Evolutionary conservation across 92 coral and sea anemone species (phyloP), one percentile per base, ranked within the genome.

Genomic region (Metridium senile): DNA sequence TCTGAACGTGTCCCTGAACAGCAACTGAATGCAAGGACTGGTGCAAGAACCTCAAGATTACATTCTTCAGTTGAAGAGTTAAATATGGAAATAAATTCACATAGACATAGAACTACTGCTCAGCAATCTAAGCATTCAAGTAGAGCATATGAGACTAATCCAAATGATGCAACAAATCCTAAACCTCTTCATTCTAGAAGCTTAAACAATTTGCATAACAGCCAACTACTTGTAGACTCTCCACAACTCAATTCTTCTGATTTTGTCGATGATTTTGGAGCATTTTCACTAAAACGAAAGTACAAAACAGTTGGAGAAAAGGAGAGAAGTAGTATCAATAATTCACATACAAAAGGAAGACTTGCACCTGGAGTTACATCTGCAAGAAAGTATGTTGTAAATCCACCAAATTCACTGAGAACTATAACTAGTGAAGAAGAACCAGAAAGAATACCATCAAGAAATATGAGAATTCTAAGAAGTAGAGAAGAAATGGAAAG

Each of bases 241-340:
- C 9, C 54, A 16, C 56, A n/a, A 56, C 69, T 33, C 30, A 58
- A 53, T 20, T 10, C 84, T 33, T 35, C 66, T 30, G 86, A 68
- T 27, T 77, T 83, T 10, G 74, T 56, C 8, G 88, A 68, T 51
- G 53, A 71, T 46, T 74, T 66, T 69, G 88, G 83, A n/a, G 85
- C 81, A 13, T 74, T 74, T 75, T 26, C 86, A 20, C 72, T 88
- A 64, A 84, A 79, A 53, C 68, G 92, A 43, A 84, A 88, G 49
- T 88, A 84, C 74, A 88, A 74, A 45, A 84, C 80, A 27, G 80
- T 74, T 31, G 30, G 33, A 45, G 45, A 66, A 13, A 70, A 58
- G 19, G 66, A 62, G 0, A 27, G n/a, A 19, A 58, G 32, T 32
- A 35, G 11, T 19, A 51, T 27, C 39, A 39, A 9, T 51, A 11